Evolutionary conservation across 1,140 invertebrate genomes (phyloP), one percentile per base, ranked within the genome.

Genomic region (Drepana arcuata): DNA sequence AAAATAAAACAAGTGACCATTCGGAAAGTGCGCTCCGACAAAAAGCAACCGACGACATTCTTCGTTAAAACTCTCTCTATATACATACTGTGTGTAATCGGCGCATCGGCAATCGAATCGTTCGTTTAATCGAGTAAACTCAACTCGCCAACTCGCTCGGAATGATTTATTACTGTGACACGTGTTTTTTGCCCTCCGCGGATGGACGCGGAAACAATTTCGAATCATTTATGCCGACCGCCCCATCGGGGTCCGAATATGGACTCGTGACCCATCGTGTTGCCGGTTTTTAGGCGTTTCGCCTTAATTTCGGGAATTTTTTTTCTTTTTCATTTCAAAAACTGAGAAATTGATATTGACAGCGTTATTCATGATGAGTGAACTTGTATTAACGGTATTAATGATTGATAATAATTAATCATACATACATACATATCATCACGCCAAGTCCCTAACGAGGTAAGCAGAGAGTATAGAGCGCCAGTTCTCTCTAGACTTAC

Each of bases 101-200:
- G 21, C 28, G 40, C 33, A 42, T 42, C 40, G 40, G 40, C 55
- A 57, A 74, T 69, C 67, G 70, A 71, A 65, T 65, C 54, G 55
- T 65, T 48, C 55, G 48, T 60, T 73, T 73, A 72, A 74, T 73
- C 74, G 70, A 74, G 69, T 74, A 63, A 66, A 63, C 57, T 56
- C 49, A 48, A 50, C 43, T 54, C 55, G 57, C 48, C 45, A 5
- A 21, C 18, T 21, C 43, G 49, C 41, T 39, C 58, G 55, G 63
- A 72, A 79, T 79, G 74, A 79, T 79, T 79, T 79, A 79, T 75
- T 68, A 55, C 59, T 56, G 54, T 65, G 62, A 79, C 74, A 79
- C 74, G 66, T 74, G 50, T 53, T 79, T 79, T 79, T 79, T 79
- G 47, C 45, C 48, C 48, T 50, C 49, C 45, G 32, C 50, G 24